Evolutionary conservation across 2,113 vertebrate genomes (phyloP).

Genomic region (Varanus komodoensis): DNA sequence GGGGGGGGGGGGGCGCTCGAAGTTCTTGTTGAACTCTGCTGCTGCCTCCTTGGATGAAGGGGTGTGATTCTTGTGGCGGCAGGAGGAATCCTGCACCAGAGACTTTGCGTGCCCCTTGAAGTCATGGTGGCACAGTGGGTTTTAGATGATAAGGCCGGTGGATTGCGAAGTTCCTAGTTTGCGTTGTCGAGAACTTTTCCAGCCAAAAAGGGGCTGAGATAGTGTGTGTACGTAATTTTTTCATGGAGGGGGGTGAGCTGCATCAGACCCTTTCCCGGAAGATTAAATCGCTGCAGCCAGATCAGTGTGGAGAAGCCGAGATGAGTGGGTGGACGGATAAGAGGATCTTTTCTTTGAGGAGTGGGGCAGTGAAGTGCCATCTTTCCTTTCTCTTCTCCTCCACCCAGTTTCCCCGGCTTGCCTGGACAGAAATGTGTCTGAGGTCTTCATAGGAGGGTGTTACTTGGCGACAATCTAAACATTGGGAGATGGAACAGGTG

Average conservation of each 20-base stretch:
- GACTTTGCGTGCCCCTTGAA: too few species aligned
- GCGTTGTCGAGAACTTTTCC: background rate
- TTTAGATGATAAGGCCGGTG: background rate
- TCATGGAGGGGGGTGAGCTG: too few species aligned
- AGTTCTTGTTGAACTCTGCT: background rate
- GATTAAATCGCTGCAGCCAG: background rate
- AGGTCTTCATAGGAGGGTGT: background rate
- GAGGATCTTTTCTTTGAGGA: constrained; percentile 6
- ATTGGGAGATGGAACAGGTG: background rate
- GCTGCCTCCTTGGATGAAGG: background rate
- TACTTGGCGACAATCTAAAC: background rate
- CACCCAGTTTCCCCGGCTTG: too few species aligned
- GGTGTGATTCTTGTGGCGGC: background rate
- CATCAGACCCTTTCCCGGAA: background rate
- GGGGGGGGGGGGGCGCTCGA: background rate
- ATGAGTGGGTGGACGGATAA: background rate
- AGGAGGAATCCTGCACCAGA: too few species aligned
- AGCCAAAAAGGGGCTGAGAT: too few species aligned
- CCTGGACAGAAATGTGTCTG: background rate
- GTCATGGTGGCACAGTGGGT: background rate
- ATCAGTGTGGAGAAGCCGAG: background rate
- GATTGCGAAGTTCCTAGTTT: background rate
- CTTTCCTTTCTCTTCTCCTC: background rate
- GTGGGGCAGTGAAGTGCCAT: background rate
- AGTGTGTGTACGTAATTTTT: background rate